Evolutionary conservation across 2,113 vertebrate genomes (phyloP).

Genomic region (Shinisaurus crocodilurus): DNA sequence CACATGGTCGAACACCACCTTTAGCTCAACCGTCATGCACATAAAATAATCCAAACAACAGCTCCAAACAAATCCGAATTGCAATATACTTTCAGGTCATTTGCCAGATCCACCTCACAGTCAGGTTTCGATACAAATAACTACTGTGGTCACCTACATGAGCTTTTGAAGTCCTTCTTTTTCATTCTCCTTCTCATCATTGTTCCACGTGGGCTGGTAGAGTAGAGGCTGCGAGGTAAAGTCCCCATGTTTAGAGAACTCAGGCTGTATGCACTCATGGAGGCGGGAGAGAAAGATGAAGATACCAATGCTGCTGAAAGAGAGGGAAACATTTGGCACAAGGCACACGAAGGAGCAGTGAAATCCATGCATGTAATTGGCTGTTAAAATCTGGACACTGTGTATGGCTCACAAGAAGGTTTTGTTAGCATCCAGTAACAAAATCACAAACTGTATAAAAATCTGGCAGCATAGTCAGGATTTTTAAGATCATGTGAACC

Average conservation of each 20-base stretch:
- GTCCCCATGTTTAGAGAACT: constrained; percentile 97
- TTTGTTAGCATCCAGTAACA: constrained; percentile 25
- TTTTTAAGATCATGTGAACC: constrained; percentile 4
- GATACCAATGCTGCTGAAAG: constrained; percentile 89
- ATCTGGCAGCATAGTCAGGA: constrained; percentile 34
- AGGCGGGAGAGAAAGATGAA: constrained; percentile 95
- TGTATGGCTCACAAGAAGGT: constrained; percentile 31
- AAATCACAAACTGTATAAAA: constrained; percentile 36
- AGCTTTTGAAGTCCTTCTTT: constrained; percentile 99
- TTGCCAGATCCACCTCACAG: constrained; percentile 50
- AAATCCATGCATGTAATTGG: constrained; percentile 52
- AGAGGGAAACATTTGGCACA: constrained; percentile 76
- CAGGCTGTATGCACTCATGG: constrained; percentile 98
- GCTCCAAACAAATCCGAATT: constrained; percentile 2
- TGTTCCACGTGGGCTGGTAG: constrained; percentile 93
- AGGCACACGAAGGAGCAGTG: constrained; percentile 50
- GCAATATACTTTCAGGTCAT: background rate
- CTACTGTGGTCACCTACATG: constrained; percentile 83
- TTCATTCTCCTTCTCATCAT: constrained; percentile 95
- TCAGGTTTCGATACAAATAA: constrained; percentile 52
- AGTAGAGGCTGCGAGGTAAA: constrained; percentile 95
- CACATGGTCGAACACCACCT: background rate
- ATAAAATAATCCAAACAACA: background rate
- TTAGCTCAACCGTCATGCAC: background rate
- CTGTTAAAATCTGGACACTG: constrained; percentile 49